A percentile compares a stretch with the other conserved stretches of the same genome.
phyloP scores from a whole-genome alignment of 2,888 invertebrate genomes.

The Plagiodera versicolora region DNA sequence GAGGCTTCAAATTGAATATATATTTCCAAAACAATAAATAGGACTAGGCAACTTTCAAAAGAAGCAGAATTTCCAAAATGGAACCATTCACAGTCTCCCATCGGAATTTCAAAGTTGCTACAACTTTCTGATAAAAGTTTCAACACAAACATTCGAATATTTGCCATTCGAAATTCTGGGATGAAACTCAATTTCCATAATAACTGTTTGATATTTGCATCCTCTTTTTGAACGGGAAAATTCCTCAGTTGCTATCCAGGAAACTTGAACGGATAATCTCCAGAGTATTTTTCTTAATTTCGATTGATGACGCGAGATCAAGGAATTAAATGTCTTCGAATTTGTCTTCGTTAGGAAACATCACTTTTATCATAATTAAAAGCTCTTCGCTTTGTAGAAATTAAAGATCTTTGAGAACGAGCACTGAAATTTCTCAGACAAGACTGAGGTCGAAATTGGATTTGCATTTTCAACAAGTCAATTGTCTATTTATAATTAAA shows the following conservation, averaged over 20 bases:
- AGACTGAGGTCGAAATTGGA: neutral
- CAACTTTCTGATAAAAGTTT: too few species aligned
- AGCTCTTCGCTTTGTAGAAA: neutral
- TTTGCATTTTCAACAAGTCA: neutral
- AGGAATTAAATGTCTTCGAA: conserved; percentile 7
- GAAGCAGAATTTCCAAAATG: too few species aligned
- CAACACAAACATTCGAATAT: too few species aligned
- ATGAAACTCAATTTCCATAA: neutral
- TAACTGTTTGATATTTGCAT: neutral
- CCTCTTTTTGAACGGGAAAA: neutral
- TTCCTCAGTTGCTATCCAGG: neutral
- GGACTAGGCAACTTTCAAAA: too few species aligned
- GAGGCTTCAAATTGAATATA: too few species aligned
- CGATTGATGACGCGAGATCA: conserved; percentile 7
- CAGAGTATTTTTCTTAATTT: neutral
- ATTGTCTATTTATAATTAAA: too few species aligned
- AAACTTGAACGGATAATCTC: neutral
- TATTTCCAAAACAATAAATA: too few species aligned
- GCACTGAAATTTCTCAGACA: neutral
- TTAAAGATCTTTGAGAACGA: neutral
- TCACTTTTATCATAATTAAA: neutral
- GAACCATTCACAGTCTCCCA: too few species aligned
- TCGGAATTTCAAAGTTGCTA: too few species aligned
- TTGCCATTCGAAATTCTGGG: too few species aligned
- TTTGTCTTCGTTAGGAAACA: conserved; percentile 3